Evolutionary conservation across 2,888 invertebrate species (phyloP), one percentile per base, ranked within the genome.

Genomic region (Anthrax anthrax): DNA sequence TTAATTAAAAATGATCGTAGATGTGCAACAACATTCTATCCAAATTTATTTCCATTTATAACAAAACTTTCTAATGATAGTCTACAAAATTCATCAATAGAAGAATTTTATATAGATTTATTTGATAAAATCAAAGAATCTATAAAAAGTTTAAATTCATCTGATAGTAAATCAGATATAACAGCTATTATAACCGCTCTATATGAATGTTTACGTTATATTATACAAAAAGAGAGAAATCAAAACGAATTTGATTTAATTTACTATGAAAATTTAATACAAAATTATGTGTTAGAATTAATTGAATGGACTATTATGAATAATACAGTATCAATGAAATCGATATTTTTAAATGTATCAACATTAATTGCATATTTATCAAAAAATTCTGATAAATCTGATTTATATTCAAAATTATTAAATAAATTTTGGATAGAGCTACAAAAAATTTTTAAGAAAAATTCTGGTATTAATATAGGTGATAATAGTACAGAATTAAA

Each of bases 1-100:
- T 67, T 83, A 37, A 61, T 87, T 38, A 74, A 74, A 51, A 75
- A 75, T 57, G 89, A 85, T 1, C 77, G 82, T 69, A 85, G 85
- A 23, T 84, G 81, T 64, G 86, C 88, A 10, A 68, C 72, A 44
- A 72, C 77, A 9, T 74, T 90, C 54, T 80, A 78, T 49, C 83
- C 83, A 18, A 78, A 82, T 63, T 64, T 92, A 47, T 67, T 89
- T 46, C 87, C 88, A 12, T 71, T 92, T 50, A 60, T 92, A 42
- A 82, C 84, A 4, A 69, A 73, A 39, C 76, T 86, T 51, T 52
- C 59, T 3, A 50, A 53, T 9, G 55, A 52, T 3, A 56, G 53
- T 6, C 46, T 58, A 2, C 56, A 60, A 44, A 59, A 59, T 18
- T 32, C 13, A 32, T 53, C 58, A 17, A 49, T 64, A n/a, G 53